Percentiles rank a stretch among this genome's conserved stretches.
Conservation (phyloP, 2,113 vertebrate genomes). For the Cygnus buccinator region DNA sequence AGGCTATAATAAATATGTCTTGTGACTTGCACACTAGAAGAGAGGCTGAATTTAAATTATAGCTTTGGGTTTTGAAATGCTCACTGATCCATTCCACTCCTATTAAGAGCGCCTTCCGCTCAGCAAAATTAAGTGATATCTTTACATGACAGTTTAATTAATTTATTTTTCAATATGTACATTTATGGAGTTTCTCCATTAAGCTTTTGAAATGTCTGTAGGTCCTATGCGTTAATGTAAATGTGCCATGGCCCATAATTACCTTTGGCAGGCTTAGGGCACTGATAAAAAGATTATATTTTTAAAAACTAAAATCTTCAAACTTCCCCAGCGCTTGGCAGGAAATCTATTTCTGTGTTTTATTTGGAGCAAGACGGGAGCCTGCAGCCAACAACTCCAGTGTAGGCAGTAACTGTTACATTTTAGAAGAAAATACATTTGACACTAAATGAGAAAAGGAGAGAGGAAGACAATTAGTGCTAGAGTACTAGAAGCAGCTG, state of each 20-base stretch:
- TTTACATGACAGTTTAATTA: conserved; percentile 65
- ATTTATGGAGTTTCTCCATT: conserved; percentile 49
- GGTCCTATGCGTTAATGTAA: conserved; percentile 40
- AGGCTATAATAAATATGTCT: conserved; percentile 64
- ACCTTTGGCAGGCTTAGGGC: conserved; percentile 63
- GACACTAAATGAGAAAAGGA: conserved; percentile 40
- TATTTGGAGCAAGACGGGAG: conserved; percentile 66
- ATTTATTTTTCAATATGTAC: conserved; percentile 39
- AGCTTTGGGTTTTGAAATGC: conserved; percentile 68
- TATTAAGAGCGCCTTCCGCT: conserved; percentile 62
- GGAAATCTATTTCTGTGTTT: conserved; percentile 66
- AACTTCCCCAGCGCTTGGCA: conserved; percentile 61
- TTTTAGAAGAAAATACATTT: conserved; percentile 60
- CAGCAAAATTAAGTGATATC: conserved; percentile 62
- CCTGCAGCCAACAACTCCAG: conserved; percentile 55
- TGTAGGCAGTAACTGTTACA: conserved; percentile 57
- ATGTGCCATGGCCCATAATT: conserved; percentile 34
- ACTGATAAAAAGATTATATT: conserved; percentile 70
- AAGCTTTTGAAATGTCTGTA: conserved; percentile 44
- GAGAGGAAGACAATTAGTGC: conserved; percentile 54
- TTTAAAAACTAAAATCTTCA: conserved; percentile 58
- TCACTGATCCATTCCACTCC: conserved; percentile 68
- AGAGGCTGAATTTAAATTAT: conserved; percentile 67
- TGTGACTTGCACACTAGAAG: conserved; percentile 57
- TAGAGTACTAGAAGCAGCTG: conserved; percentile 53